Percentiles rank a stretch among this genome's conserved stretches.
These are phyloP conservation scores for Myotis brandtii DNA, from an alignment of 2,113 vertebrate species.

Conservation along the genomic window DNA sequence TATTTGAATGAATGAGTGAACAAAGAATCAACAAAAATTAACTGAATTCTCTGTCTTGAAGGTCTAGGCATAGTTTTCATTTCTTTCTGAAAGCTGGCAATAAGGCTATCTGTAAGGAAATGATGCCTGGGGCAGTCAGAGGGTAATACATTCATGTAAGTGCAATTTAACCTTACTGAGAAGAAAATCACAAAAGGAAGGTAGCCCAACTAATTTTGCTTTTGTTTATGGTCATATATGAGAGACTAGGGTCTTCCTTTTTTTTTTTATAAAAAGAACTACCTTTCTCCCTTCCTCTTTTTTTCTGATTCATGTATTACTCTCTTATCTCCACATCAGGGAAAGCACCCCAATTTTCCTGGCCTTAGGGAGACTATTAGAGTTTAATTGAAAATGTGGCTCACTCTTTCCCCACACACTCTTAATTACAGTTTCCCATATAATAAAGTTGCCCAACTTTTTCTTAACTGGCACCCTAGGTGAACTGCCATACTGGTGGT, in stretches of 20 bases:
- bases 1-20: constrained; percentile 47
- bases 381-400: constrained; percentile 61
- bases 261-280: background rate
- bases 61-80: constrained; percentile 7
- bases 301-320: background rate
- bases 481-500: background rate
- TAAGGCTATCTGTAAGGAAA: background rate
- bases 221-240: background rate
- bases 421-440: background rate
- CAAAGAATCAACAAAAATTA: background rate
- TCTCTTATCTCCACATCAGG: background rate
- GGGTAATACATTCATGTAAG: background rate
- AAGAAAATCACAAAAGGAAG: constrained; percentile 17
- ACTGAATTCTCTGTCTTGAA: constrained; percentile 33
- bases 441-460: background rate
- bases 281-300: background rate
- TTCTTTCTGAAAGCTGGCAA: constrained; percentile 31
- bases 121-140: background rate
- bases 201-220: background rate
- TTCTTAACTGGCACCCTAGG: background rate
- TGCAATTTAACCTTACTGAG: background rate
- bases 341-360: constrained; percentile 21
- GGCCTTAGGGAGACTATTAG: background rate
- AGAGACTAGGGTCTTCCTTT: background rate
- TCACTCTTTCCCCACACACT: background rate